Evolutionary conservation across 2,113 vertebrate species (phyloP).

Genomic region (Okapia johnstoni): DNA sequence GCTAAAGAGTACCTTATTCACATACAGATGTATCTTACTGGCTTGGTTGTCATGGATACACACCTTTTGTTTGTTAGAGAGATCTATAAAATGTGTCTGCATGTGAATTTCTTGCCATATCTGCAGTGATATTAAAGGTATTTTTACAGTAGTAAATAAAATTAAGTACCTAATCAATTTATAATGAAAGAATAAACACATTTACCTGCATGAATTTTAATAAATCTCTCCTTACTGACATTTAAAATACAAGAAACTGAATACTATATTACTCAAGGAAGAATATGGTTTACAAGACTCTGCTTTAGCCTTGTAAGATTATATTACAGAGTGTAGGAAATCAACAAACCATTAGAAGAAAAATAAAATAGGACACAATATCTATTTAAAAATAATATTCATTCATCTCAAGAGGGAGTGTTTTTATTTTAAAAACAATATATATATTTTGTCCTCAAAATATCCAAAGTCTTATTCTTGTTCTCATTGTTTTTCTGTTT

Average conservation of each 20-base stretch:
- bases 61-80: constrained; percentile 74
- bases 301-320: neutral
- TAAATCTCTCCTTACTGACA: constrained; percentile 48
- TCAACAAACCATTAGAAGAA: neutral
- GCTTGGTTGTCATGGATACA: constrained; percentile 83
- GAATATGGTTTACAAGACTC: constrained; percentile 49
- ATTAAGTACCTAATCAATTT: constrained; percentile 75
- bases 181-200: constrained; percentile 58
- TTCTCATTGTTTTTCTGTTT: constrained; percentile 11
- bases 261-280: neutral
- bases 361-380: neutral
- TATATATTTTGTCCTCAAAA: neutral
- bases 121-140: constrained; percentile 48
- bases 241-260: constrained; percentile 26
- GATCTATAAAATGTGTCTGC: constrained; percentile 62
- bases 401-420: neutral
- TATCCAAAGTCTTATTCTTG: neutral
- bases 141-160: constrained; percentile 76
- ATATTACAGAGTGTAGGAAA: neutral
- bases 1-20: constrained; percentile 68
- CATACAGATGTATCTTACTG: constrained; percentile 33
- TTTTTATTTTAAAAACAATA: neutral
- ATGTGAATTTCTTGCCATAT: constrained; percentile 64
- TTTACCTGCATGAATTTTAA: constrained; percentile 66
- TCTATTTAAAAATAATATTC: neutral